Conservation (phyloP, 2,888 invertebrate genomes). For the Minunthozetes semirufus region DNA sequence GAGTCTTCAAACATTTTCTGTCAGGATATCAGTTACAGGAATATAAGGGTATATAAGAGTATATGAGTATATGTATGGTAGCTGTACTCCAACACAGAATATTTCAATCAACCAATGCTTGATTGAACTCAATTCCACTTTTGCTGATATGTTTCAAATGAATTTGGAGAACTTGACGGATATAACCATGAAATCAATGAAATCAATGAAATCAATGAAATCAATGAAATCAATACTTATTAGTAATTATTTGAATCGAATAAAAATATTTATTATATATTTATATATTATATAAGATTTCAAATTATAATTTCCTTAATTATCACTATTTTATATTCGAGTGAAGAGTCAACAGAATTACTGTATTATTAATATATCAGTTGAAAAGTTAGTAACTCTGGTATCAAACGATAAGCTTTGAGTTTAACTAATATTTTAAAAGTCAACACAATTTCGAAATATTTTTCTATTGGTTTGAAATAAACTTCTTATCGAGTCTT, state of each 20-base stretch:
- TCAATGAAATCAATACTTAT: too few relatives aligned
- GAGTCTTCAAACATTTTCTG: not conserved
- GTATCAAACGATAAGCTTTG: not conserved
- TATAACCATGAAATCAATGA: too few relatives aligned
- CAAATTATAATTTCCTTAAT: not conserved
- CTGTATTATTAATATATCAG: not conserved
- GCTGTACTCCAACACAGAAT: not conserved
- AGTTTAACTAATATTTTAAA: not conserved
- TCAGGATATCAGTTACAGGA: conserved; percentile 32
- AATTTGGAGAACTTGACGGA: too few relatives aligned
- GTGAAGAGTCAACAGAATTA: not conserved
- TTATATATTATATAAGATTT: not conserved
- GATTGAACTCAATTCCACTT: too few relatives aligned
- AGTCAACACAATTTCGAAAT: not conserved
- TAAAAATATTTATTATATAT: too few relatives aligned
- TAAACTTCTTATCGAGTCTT: too few relatives aligned
- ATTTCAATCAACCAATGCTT: too few relatives aligned
- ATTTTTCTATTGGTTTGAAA: too few relatives aligned
- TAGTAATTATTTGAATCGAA: too few relatives aligned
- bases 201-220: too few relatives aligned
- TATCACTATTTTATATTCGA: not conserved
- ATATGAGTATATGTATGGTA: too few relatives aligned
- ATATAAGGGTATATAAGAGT: not conserved
- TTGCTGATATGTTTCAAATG: too few relatives aligned
- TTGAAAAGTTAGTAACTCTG: not conserved